phyloP scores from a whole-genome alignment of 2,797 vertebrate species.

The Molossus alvarezi region DNA sequence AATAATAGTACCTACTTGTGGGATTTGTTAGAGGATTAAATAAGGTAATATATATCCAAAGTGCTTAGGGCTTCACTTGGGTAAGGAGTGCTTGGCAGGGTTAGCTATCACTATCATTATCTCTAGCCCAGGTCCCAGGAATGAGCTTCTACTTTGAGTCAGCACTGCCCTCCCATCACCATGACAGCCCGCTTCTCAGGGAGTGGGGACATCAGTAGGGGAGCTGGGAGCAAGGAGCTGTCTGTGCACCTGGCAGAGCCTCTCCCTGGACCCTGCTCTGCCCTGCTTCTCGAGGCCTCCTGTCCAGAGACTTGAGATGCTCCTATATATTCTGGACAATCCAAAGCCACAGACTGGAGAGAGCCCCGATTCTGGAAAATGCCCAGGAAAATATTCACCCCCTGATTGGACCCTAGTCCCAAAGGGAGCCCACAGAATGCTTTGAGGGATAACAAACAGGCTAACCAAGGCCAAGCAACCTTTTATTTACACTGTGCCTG shows the following conservation, averaged over 20 bases:
- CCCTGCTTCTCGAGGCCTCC: not conserved
- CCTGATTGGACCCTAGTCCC: not conserved
- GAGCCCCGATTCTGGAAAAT: not conserved
- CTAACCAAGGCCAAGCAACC: not conserved
- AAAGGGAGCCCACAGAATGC: not conserved
- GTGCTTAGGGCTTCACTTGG: not conserved
- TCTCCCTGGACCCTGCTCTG: not conserved
- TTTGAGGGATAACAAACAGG: not conserved
- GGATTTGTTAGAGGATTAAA: not conserved
- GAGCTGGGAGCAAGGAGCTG: not conserved
- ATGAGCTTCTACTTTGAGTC: not conserved
- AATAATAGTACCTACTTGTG: not conserved
- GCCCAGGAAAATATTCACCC: not conserved
- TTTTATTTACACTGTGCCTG: not conserved
- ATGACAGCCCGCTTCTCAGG: slow-evolving; percentile 67
- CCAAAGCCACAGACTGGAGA: not conserved
- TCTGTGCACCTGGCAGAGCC: too few species aligned
- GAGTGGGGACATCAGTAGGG: not conserved
- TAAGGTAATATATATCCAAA: not conserved
- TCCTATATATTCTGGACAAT: not conserved
- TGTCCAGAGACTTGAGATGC: not conserved
- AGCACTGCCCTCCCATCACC: slow-evolving; percentile 53
- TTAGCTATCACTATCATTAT: not conserved
- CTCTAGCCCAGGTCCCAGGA: slow-evolving; percentile 13
- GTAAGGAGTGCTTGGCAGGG: not conserved